Base-by-base conservation (phyloP, 35 echinoderm and acorn worm species). In the Hemicentrotus pulcherrimus region DNA sequence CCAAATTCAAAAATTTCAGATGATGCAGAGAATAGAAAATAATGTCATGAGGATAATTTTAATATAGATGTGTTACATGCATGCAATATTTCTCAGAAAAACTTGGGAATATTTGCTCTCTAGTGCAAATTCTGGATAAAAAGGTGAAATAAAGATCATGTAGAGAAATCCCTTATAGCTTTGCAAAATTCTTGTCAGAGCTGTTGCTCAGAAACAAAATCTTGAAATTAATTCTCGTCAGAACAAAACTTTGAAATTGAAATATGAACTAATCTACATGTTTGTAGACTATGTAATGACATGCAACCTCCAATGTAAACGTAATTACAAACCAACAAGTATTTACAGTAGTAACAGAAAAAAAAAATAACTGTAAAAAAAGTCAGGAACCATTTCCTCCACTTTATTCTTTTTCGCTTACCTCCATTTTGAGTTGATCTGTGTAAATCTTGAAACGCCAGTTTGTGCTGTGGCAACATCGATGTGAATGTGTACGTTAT, bases 391-490 rank as follows among this genome's bases (percentile, higher is more conserved):
- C 24, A 78, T 78, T 78, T 70, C 22, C 65, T 59, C 16, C 52
- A 59, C 52, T 59, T 95, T 47, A 48, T 35, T 85, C 15, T 46
- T 1, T 41, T 41, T 41, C 13, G 14, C 91, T 93, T 97, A 97
- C 96, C 94, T 97, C 96, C 96, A 97, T 48, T 31, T 60, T 91
- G 86, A 46, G 88, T 97, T 85, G 61, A 94, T 35, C 48, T 97
- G 94, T 48, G 94, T 94, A 61, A 97, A 97, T 65, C 96, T 95
- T 12, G 94, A 94, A 31, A 86, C 96, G 93, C 96, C 96, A 4
- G 96, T 97, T 86, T 97, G 96, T 46, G 96, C 96, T 33, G 96
- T 95, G 46, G 91, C 91, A 46, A 97, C 96, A 97, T 97, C 96
- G 33, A 97, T 97, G 89, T 97, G 96, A 31, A 97, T 94, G 32